Conservation (phyloP, 2,888 invertebrate genomes). For the Hydriomena furcata region DNA sequence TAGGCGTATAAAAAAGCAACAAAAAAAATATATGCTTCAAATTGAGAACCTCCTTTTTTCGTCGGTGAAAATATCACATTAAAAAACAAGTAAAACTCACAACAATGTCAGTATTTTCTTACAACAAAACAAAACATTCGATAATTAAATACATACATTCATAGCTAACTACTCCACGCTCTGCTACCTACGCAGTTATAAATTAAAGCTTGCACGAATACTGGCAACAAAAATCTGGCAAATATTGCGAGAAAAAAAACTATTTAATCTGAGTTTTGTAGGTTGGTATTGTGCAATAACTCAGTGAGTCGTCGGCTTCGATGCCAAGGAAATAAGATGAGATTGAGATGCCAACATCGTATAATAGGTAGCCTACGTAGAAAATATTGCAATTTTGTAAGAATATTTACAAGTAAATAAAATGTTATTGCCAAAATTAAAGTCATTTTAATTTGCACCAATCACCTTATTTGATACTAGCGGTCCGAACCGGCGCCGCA, state of each 20-base stretch:
- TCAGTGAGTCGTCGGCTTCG: slow-evolving; percentile 71
- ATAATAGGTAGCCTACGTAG: slow-evolving; percentile 23
- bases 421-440: too few relatives aligned
- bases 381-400: slow-evolving; percentile 15
- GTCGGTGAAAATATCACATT: too few relatives aligned
- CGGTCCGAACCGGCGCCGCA: too few relatives aligned
- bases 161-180: slow-evolving; percentile 22
- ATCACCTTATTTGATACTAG: neutral
- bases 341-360: slow-evolving; percentile 76
- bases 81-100: slow-evolving; percentile 8
- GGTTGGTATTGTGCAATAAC: slow-evolving; percentile 73
- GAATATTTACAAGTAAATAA: slow-evolving; percentile 28
- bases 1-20: too few relatives aligned
- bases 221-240: slow-evolving; percentile 48
- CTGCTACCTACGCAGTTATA: slow-evolving; percentile 41
- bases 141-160: slow-evolving; percentile 30
- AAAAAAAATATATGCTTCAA: too few relatives aligned
- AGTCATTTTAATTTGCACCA: neutral
- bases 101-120: slow-evolving; percentile 11
- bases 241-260: slow-evolving; percentile 67
- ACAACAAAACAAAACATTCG: slow-evolving; percentile 10
- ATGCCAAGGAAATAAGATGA: slow-evolving; percentile 82
- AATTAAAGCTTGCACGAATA: slow-evolving; percentile 45
- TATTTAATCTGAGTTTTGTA: slow-evolving; percentile 80
- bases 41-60: too few relatives aligned